These are phyloP conservation scores for Hypomesus transpacificus DNA, from an alignment of 2,113 vertebrate species.

Conservation along the genomic window DNA sequence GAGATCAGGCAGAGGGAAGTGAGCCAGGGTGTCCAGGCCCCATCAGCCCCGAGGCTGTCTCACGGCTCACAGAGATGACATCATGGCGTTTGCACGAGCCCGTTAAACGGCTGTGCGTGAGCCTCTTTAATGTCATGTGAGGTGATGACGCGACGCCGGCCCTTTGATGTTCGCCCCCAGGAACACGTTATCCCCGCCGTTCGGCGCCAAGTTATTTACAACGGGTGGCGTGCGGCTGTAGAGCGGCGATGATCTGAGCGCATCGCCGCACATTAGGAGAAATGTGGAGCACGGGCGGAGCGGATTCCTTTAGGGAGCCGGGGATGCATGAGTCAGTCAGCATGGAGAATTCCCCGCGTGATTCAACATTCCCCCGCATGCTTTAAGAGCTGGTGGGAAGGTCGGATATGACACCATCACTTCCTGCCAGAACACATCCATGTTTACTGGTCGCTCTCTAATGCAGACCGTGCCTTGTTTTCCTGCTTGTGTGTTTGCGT, in stretches of 20 bases:
- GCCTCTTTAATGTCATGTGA: constrained; percentile 53
- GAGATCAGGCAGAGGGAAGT: neutral
- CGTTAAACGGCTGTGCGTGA: constrained; percentile 59
- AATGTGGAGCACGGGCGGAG: constrained; percentile 56
- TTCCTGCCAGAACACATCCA: constrained; percentile 41
- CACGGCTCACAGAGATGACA: constrained; percentile 53
- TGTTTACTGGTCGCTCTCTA: neutral
- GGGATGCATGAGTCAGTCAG: constrained; percentile 66
- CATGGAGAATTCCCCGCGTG: constrained; percentile 68
- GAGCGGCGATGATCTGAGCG: constrained; percentile 51
- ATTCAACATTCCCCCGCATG: constrained; percentile 55
- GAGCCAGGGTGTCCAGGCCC: constrained; percentile 10
- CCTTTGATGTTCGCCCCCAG: constrained; percentile 56
- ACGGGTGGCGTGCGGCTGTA: constrained; percentile 60
- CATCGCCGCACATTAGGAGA: constrained; percentile 50
- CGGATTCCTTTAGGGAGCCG: constrained; percentile 60
- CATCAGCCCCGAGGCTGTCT: constrained; percentile 52
- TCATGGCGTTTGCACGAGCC: constrained; percentile 63
- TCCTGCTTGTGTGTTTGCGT: neutral
- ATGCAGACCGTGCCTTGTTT: neutral
- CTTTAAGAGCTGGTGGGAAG: constrained; percentile 53
- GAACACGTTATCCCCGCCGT: constrained; percentile 67
- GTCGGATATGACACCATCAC: constrained; percentile 51
- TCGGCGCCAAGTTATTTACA: constrained; percentile 62
- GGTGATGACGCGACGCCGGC: constrained; percentile 54